Conservation (phyloP, 1,140 invertebrate genomes). For the Trachelipus rathkii region DNA sequence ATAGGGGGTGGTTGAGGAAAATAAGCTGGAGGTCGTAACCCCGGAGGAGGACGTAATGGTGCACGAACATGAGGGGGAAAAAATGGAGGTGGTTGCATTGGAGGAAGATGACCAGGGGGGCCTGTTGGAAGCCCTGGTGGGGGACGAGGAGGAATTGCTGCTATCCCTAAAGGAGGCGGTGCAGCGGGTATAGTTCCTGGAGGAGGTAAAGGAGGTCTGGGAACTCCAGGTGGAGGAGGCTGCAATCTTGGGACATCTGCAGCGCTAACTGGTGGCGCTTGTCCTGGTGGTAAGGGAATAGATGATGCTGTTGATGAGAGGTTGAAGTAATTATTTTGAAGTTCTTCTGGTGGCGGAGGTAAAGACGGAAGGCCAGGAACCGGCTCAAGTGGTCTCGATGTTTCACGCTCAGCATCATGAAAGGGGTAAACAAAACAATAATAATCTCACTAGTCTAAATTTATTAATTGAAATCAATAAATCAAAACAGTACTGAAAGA, state of each 20-base stretch:
- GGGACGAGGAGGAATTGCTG: slow-evolving; percentile 49
- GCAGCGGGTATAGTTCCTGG: slow-evolving; percentile 51
- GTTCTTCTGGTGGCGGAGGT: slow-evolving; percentile 70
- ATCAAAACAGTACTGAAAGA: too few species aligned
- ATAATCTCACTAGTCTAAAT: too few species aligned
- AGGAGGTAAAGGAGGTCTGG: slow-evolving; percentile 51
- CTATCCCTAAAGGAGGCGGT: slow-evolving; percentile 60
- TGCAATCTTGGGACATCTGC: slow-evolving; percentile 35
- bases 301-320: slow-evolving; percentile 53
- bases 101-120: slow-evolving; percentile 54
- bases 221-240: slow-evolving; percentile 32
- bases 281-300: slow-evolving; percentile 47
- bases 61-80: slow-evolving; percentile 55
- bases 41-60: slow-evolving; percentile 48
- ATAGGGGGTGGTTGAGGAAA: slow-evolving; percentile 54
- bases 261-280: slow-evolving; percentile 27
- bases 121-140: slow-evolving; percentile 55
- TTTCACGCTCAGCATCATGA: slow-evolving; percentile 47
- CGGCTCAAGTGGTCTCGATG: slow-evolving; percentile 63
- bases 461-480: too few species aligned
- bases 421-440: too few species aligned
- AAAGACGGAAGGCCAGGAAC: slow-evolving; percentile 75
- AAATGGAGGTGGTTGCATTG: slow-evolving; percentile 48
- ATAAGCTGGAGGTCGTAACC: slow-evolving; percentile 46
- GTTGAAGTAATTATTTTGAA: slow-evolving; percentile 78